Evolutionary conservation across 1,140 invertebrate genomes (phyloP).

Genomic region (Brachionus asplanchnoidis): DNA sequence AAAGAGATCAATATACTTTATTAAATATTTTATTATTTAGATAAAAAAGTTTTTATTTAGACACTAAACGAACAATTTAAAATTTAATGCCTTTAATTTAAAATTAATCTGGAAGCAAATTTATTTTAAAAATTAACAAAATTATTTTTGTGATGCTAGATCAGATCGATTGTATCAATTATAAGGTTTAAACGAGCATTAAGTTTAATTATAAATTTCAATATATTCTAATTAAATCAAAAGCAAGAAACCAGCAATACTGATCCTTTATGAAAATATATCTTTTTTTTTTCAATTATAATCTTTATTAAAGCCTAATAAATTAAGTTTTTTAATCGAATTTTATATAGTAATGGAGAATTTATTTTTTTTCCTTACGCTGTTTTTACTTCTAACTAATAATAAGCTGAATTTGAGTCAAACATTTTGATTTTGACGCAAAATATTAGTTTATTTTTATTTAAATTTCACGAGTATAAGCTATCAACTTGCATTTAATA

Average conservation of each 20-base stretch:
- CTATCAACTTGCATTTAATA: not conserved
- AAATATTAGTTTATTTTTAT: not conserved
- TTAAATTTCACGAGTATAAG: not conserved
- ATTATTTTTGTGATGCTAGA: too few species aligned
- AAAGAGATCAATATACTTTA: too few species aligned
- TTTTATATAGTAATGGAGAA: not conserved
- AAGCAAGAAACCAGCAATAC: not conserved
- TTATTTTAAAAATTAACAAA: too few species aligned
- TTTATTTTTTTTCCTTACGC: not conserved
- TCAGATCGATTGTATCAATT: too few species aligned
- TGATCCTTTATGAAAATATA: not conserved
- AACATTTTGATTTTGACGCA: not conserved
- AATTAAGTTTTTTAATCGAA: not conserved
- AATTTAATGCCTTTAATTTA: too few species aligned
- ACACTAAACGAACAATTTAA: too few species aligned
- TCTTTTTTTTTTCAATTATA: not conserved
- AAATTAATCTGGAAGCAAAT: too few species aligned
- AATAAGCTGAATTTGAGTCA: not conserved
- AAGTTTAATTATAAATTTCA: too few species aligned
- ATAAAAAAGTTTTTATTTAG: too few species aligned
- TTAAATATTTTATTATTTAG: too few species aligned
- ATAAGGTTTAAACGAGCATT: too few species aligned
- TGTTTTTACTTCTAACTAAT: not conserved
- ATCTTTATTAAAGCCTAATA: not conserved
- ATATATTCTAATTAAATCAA: too few species aligned